Evolutionary conservation across 2,888 invertebrate species (phyloP), one percentile per base, ranked within the genome.

Genomic region (Patella depressa): DNA sequence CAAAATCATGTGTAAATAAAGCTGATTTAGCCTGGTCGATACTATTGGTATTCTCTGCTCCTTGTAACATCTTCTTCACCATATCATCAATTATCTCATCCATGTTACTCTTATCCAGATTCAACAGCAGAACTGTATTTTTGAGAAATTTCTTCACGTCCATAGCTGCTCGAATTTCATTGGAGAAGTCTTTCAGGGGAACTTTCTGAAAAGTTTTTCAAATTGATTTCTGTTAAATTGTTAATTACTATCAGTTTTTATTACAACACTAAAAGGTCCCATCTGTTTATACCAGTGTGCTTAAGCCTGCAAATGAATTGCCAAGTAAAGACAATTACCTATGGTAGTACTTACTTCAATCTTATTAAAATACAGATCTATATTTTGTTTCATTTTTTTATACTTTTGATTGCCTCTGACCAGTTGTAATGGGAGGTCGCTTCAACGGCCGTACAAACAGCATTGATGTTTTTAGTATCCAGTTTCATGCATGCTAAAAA

Each of bases 181-280:
- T 92, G 3, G 93, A 93, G 85, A 94, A 94, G 86, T 94, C 93
- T 88, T 94, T 94, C 92, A 93, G 92, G 70, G 93, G 93, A 75
- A 93, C 92, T 89, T 93, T 93, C 93, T 93, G 85, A 1, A 81
- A 84, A 77, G 3, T 34, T 65, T 71, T 75, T n/a, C 71, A 71
- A 53, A 29, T 34, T 65, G 29, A 29, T 29, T 19, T 15, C 7
- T 15, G 9, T 57, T 15, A 72, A 72, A 19, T 54, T 29, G 9
- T 53, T 9, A 15, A 55, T n/a, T 45, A 45, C 70, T 12, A 54
- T 17, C 45, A 45, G 45, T 45, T 7, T 45, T 9, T 5, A 45
- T 9, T 9, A 45, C 45, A 45, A 45, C 9, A 45, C 9, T 45
- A 7, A 45, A 45, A 45, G 45, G 9, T 45, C 9, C 1, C 3